A percentile compares a stretch with the other conserved stretches of the same genome.
These are phyloP conservation scores for Siderastrea radians DNA, from an alignment of 92 coral and sea anemone genomes.

Conservation along the genomic window DNA sequence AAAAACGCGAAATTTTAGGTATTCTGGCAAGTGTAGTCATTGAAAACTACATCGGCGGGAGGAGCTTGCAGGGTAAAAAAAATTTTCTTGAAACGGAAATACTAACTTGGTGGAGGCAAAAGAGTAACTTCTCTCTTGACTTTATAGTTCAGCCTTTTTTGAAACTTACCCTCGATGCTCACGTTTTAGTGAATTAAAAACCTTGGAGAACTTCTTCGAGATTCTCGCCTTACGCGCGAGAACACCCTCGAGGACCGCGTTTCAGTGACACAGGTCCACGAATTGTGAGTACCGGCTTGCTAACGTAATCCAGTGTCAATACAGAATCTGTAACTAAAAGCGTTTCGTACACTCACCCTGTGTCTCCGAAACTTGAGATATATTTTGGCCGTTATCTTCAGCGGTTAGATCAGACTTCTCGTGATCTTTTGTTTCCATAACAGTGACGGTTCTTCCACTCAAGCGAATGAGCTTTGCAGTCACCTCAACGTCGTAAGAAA, in stretches of 20 bases:
- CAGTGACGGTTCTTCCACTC: neutral
- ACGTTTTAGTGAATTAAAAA: too few species aligned
- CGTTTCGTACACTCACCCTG: constrained; percentile 2
- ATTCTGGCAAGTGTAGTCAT: too few species aligned
- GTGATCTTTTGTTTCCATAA: constrained; percentile 19
- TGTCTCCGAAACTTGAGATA: constrained; percentile 1
- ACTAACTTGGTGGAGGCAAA: too few species aligned
- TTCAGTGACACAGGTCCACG: neutral
- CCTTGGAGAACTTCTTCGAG: too few species aligned
- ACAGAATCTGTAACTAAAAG: neutral
- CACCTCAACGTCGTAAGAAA: neutral
- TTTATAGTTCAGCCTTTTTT: too few species aligned
- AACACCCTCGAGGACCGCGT: neutral
- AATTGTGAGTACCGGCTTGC: neutral
- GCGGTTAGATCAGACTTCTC: neutral
- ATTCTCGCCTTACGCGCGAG: neutral
- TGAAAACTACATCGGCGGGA: too few species aligned
- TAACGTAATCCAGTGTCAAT: neutral
- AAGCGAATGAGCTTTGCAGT: constrained; percentile 9
- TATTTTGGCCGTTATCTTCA: neutral
- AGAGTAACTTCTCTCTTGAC: too few species aligned
- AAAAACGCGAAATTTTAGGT: too few species aligned
- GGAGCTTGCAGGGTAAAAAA: too few species aligned
- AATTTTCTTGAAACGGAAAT: too few species aligned
- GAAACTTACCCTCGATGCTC: too few species aligned